phyloP scores from a whole-genome alignment of 2,888 invertebrate species.

The Marasmarcha lunaedactyla region DNA sequence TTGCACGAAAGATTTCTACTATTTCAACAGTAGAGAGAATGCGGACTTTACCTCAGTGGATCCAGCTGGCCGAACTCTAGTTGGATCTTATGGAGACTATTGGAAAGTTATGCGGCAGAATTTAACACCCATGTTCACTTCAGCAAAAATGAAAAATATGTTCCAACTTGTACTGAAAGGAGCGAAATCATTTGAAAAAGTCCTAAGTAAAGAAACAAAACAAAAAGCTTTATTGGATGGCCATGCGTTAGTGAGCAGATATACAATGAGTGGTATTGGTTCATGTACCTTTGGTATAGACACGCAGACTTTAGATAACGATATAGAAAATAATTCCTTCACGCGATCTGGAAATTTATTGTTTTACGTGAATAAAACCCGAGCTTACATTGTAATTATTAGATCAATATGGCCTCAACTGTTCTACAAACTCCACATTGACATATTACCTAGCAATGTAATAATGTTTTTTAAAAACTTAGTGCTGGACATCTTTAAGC shows the following conservation, averaged over 20 bases:
- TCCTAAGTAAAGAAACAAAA: slow-evolving; percentile 19
- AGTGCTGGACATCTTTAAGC: slow-evolving; percentile 23
- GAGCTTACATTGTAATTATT: slow-evolving; percentile 20
- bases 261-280: slow-evolving; percentile 34
- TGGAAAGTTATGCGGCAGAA: slow-evolving; percentile 41
- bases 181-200: slow-evolving; percentile 20
- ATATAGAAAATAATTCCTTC: slow-evolving; percentile 23
- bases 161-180: slow-evolving; percentile 31
- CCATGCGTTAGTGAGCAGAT: slow-evolving; percentile 22
- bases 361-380: slow-evolving; percentile 19
- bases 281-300: slow-evolving; percentile 26
- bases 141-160: slow-evolving; percentile 41
- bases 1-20: slow-evolving; percentile 29
- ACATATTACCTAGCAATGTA: slow-evolving; percentile 22
- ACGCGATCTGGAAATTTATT: slow-evolving; percentile 21
- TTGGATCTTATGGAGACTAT: slow-evolving; percentile 29
- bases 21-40: slow-evolving; percentile 31
- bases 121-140: slow-evolving; percentile 33
- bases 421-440: slow-evolving; percentile 28
- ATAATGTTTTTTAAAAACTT: slow-evolving; percentile 24
- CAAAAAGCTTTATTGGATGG: slow-evolving; percentile 17
- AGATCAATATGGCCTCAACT: slow-evolving; percentile 31
- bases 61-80: slow-evolving; percentile 24
- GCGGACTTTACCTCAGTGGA: slow-evolving; percentile 25
- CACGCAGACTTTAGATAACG: slow-evolving; percentile 18